Base-by-base conservation (phyloP, 1,140 invertebrate species). In the Eupristina koningsbergeri region DNA sequence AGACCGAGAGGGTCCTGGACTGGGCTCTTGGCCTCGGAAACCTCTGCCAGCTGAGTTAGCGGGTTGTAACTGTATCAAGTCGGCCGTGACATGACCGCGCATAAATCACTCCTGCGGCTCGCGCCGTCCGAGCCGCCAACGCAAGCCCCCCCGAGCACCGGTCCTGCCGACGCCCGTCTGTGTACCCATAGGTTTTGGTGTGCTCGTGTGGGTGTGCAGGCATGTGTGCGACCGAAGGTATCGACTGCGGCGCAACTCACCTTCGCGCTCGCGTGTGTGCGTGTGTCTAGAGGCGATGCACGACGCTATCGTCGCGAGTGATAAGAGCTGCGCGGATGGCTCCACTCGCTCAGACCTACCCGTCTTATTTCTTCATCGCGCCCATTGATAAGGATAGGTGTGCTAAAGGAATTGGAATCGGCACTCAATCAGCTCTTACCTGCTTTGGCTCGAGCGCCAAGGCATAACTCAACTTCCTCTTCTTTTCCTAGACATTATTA, bases 61-160 rank as follows among this genome's bases (percentile, higher is more conserved):
- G 88, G 87, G 87, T 91, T 91, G 90, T 91, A 91, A 92, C 89
- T 90, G 89, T 90, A 91, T 91, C 89, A 91, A 91, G 89, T 91
- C 91, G 88, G 89, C 90, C 89, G 89, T 91, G 90, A 91, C 91
- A 90, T 88, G 89, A 90, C 84, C 87, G 84, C 85, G 88, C 90
- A 90, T 92, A 91, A 92, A 92, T 91, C 91, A 92, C 41, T 75
- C 45, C 45, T 75, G 73, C 45, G 45, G 73, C 73, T 34, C 73
- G 73, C 73, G 86, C 86, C 87, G 85, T 86, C 29, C 19, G 87
- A 87, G 86, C 84, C 85, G 75, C 5, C 31, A 36, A 17, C 58
- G 34, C 53, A 5, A 7, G 75, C 45, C 2, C n/a, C n/a, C n/a
- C n/a, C n/a, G n/a, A n/a, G n/a, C n/a, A n/a, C n/a, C n/a, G n/a